phyloP scores from a whole-genome alignment of 1,140 invertebrate genomes.

The Tetramorium simillimum region DNA sequence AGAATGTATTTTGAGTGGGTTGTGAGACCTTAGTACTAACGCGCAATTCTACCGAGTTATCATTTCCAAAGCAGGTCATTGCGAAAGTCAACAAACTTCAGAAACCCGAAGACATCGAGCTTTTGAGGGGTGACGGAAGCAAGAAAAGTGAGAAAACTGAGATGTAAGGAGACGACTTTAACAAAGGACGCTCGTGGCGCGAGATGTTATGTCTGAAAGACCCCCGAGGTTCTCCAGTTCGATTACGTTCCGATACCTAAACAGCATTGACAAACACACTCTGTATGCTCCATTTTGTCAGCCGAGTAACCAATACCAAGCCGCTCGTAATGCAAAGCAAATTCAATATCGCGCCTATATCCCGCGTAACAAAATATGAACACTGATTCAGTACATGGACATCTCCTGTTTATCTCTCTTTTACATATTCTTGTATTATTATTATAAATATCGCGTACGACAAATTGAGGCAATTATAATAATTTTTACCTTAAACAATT shows the following conservation, averaged over 20 bases:
- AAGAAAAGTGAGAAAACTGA: constrained; percentile 38
- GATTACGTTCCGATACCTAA: constrained; percentile 72
- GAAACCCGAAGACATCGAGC: background rate
- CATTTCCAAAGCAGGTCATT: background rate
- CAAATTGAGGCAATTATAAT: background rate
- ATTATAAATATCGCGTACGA: background rate
- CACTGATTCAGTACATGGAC: background rate
- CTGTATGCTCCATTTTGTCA: constrained; percentile 21
- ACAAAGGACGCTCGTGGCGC: constrained; percentile 39
- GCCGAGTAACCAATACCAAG: background rate
- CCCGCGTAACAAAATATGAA: background rate
- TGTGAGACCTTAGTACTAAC: background rate
- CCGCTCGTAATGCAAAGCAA: background rate
- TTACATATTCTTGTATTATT: background rate
- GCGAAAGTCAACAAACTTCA: constrained; percentile 5
- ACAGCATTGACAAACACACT: constrained; percentile 65
- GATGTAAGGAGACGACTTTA: constrained; percentile 54
- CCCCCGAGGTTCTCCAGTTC: constrained; percentile 75
- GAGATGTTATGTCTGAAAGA: constrained; percentile 76
- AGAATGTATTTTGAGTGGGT: background rate
- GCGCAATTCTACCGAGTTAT: background rate
- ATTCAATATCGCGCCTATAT: constrained; percentile 39
- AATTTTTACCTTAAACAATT: background rate
- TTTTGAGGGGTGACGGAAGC: constrained; percentile 13
- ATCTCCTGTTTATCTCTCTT: background rate